Conservation (phyloP, 2,113 vertebrate genomes). For the Axis porcinus region DNA sequence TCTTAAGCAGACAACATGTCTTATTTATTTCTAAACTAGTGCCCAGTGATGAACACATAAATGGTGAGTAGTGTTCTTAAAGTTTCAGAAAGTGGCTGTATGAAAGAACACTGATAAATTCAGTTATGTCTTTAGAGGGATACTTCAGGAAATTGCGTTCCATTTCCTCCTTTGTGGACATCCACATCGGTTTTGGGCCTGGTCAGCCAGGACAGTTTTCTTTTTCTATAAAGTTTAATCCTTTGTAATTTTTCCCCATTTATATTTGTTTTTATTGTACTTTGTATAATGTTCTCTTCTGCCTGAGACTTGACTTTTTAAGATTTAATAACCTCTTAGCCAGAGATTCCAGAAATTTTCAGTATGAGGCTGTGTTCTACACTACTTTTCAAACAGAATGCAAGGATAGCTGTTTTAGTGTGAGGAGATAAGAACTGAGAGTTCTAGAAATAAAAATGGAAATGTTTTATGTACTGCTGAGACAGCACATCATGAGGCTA, state of each 20-base stretch:
- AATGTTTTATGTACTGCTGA: background rate
- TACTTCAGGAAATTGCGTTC: background rate
- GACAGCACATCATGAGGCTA: background rate
- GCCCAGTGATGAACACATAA: background rate
- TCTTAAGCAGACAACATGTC: background rate
- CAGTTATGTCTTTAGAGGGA: background rate
- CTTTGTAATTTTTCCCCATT: background rate
- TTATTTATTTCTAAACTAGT: slow-evolving; percentile 30
- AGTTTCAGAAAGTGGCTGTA: background rate
- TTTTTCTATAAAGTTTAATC: background rate
- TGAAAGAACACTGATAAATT: background rate
- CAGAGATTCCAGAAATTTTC: background rate
- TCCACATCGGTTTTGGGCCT: background rate
- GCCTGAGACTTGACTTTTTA: background rate
- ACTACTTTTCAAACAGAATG: background rate
- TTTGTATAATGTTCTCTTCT: background rate
- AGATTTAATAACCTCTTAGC: background rate
- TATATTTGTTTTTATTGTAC: background rate
- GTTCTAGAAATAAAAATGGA: background rate
- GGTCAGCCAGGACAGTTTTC: background rate
- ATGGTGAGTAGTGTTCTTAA: background rate
- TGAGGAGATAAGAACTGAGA: background rate
- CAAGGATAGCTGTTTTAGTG: background rate
- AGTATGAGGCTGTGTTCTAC: background rate
- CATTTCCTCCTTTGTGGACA: background rate